These are phyloP conservation scores for Petrocephalus sullivani DNA, from an alignment of 2,797 vertebrate species.

Conservation along the genomic window DNA sequence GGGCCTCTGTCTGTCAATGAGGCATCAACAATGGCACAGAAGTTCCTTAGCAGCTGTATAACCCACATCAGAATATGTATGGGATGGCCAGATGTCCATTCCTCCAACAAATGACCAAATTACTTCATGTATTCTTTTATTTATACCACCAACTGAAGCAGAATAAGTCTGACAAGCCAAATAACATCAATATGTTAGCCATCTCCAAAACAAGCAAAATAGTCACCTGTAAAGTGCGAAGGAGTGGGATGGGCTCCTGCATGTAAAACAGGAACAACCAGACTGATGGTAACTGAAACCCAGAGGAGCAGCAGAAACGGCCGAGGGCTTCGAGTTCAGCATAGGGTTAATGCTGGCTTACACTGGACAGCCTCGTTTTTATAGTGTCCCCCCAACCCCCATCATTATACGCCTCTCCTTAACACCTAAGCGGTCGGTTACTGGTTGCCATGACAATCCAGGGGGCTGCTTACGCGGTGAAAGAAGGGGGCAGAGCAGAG, in stretches of 20 bases:
- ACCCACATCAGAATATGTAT: not conserved
- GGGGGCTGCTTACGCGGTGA: not conserved
- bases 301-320: not conserved
- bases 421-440: not conserved
- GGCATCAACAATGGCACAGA: not conserved
- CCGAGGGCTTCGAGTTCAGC: not conserved
- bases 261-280: not conserved
- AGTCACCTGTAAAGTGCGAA: not conserved
- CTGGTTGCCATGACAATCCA: constrained; percentile 8
- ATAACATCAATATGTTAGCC: not conserved
- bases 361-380: not conserved
- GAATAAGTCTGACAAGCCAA: not conserved
- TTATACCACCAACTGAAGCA: not conserved
- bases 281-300: not conserved
- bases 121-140: not conserved
- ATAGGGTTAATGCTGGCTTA: not conserved
- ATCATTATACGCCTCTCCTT: not conserved
- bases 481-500: constrained; percentile 8
- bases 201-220: not conserved
- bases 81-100: not conserved
- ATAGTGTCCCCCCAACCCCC: constrained; percentile 5
- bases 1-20: not conserved
- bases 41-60: not conserved
- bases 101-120: not conserved
- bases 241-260: not conserved